Percentiles rank a stretch among this genome's conserved stretches.
phyloP scores from a whole-genome alignment of 2,113 vertebrate genomes.

The Pterocles orientalis region DNA sequence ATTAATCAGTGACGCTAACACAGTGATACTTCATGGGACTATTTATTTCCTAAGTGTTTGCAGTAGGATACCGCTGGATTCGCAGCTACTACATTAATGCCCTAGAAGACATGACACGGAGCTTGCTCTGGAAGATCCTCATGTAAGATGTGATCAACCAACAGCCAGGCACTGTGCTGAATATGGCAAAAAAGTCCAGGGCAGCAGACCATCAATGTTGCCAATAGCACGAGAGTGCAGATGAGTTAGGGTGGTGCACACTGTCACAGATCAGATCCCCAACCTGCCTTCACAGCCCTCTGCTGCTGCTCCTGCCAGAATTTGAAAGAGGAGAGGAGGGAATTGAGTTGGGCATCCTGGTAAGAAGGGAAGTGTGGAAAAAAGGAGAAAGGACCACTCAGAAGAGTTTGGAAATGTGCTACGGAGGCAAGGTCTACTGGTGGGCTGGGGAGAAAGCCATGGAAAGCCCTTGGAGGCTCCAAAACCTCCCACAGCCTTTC shows the following conservation, averaged over 20 bases:
- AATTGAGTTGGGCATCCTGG: rapidly evolving
- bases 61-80: not conserved
- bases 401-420: not conserved
- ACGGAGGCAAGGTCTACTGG: not conserved
- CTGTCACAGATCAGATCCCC: not conserved
- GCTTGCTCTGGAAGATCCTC: not conserved
- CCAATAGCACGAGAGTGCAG: not conserved
- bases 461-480: not conserved
- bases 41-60: not conserved
- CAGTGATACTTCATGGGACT: not conserved
- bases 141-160: rapidly evolving
- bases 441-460: not conserved
- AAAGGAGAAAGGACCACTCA: not conserved
- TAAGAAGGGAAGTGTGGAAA: not conserved
- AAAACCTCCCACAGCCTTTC: not conserved
- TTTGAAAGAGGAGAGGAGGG: not conserved
- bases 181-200: rapidly evolving
- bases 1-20: not conserved
- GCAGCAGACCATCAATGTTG: not conserved
- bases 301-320: not conserved
- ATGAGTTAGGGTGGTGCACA: no score
- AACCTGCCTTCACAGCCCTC: not conserved
- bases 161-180: not conserved
- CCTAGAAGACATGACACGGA: rapidly evolving
- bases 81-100: not conserved